Evolutionary conservation across 2,797 vertebrate genomes (phyloP), one percentile per base, ranked within the genome.

Genomic region (Peromyscus attwateri): DNA sequence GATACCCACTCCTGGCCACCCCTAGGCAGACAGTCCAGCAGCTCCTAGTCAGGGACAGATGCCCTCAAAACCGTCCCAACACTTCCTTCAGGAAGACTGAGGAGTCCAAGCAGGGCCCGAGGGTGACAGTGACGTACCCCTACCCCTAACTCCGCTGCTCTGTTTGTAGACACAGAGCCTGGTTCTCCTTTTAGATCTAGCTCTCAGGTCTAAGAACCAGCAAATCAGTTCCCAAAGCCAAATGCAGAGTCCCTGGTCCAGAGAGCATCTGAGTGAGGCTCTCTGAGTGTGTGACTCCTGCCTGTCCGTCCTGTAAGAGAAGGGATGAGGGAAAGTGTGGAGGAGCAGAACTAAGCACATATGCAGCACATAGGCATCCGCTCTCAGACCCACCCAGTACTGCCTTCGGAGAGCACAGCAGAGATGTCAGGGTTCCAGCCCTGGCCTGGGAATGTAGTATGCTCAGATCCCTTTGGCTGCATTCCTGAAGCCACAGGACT

Each of bases 101-200:
- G 34, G 43, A 31, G 5, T 14, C 21, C 25, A 34, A 29, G 62
- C 77, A 90, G 64, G 29, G 17, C 12, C 19, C 1, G 0, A 46
- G 34, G 64, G 17, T 6, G 2, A 27, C 34, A 37, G 70, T n/a
- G 46, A 13, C 62, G 14, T 68, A 23, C 10, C 40, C 29, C 64
- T 7, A 16, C 31, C 60, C 21, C 1, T 4, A 52, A 23, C 37
- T 21, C 29, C 3, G 6, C 27, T 27, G 43, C 43, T 77, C 55
- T 87, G 27, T n/a, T 62, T 81, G n/a, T 34, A 55, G 66, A 64
- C 27, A 68, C 57, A 11, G 37, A 23, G n/a, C 25, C 64, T 43
- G 57, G 17, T 75, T 88, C 87, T 80, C 77, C 57, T 89, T 66
- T 70, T 75, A 43, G 62, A 60, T 68, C 81, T 77, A 91, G 80